These are phyloP conservation scores for Drosophila obscura DNA, from an alignment of 1,140 invertebrate species.

Conservation along the genomic window DNA sequence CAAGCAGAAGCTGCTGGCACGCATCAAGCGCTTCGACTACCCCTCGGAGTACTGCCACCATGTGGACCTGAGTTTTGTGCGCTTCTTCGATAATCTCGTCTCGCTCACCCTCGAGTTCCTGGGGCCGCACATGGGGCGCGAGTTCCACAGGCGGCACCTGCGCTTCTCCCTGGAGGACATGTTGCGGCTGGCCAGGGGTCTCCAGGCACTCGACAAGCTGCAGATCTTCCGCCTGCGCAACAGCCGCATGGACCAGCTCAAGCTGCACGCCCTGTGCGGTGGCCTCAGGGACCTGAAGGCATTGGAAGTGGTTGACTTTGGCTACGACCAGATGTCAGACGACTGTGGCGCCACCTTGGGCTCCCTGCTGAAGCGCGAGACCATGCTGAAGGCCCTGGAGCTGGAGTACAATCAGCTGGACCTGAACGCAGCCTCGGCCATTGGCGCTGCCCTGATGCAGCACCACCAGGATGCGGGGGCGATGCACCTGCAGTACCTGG, in stretches of 20 bases:
- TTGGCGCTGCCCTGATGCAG: slow-evolving; percentile 39
- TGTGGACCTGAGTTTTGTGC: slow-evolving; percentile 64
- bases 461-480: not conserved
- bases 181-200: slow-evolving; percentile 40
- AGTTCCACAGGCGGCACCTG: slow-evolving; percentile 61
- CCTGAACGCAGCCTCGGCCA: slow-evolving; percentile 3
- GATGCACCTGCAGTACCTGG: slow-evolving; percentile 55
- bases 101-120: slow-evolving; percentile 63
- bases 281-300: slow-evolving; percentile 26
- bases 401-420: slow-evolving; percentile 62
- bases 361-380: slow-evolving; percentile 38
- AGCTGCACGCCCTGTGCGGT: slow-evolving; percentile 45
- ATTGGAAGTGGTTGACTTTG: slow-evolving; percentile 65
- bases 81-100: slow-evolving; percentile 54
- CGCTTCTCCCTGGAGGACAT: slow-evolving; percentile 70
- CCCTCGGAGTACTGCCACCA: slow-evolving; percentile 64
- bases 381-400: slow-evolving; percentile 46
- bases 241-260: slow-evolving; percentile 56
- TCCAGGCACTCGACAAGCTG: slow-evolving; percentile 41
- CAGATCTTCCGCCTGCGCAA: slow-evolving; percentile 69
- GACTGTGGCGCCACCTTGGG: slow-evolving; percentile 45
- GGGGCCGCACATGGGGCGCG: slow-evolving; percentile 42
- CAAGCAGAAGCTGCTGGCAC: slow-evolving; percentile 32
- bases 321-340: slow-evolving; percentile 63
- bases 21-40: slow-evolving; percentile 41